Evolutionary conservation across 2,888 invertebrate genomes (phyloP).

Genomic region (Disparrhopalites patrizii): DNA sequence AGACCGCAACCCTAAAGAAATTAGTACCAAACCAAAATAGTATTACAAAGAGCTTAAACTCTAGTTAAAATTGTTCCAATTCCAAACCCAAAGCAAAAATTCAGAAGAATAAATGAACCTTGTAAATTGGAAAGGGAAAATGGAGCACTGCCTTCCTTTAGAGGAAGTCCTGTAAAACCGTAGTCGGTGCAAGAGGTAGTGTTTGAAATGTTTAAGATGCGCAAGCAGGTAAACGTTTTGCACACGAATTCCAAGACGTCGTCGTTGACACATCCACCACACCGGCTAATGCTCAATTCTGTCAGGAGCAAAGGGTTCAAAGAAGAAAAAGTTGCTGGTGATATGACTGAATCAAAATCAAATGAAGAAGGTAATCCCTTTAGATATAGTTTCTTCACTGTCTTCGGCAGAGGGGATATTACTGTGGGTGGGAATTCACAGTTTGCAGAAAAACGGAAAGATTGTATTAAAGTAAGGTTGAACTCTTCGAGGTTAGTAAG

Average conservation of each 20-base stretch:
- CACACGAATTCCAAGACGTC: conserved; percentile 3
- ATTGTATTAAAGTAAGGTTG: neutral
- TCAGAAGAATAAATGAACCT: too few species aligned
- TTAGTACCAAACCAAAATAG: too few species aligned
- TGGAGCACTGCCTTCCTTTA: neutral
- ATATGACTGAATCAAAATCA: neutral
- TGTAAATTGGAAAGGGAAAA: neutral
- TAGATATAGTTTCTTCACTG: neutral
- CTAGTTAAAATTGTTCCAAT: too few species aligned
- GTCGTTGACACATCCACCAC: neutral
- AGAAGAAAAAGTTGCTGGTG: neutral
- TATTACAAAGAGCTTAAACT: too few species aligned
- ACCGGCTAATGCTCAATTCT: neutral
- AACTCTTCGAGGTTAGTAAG: neutral
- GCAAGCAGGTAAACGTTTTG: neutral
- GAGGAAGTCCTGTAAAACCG: conserved; percentile 1
- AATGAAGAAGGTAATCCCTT: neutral
- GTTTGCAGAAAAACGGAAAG: neutral
- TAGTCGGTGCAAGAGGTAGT: conserved; percentile 8
- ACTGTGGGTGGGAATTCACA: neutral
- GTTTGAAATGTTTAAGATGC: neutral
- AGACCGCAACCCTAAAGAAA: neutral
- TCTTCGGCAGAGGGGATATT: neutral
- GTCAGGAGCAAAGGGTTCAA: neutral
- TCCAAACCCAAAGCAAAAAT: too few species aligned